Evolutionary conservation across 2,797 vertebrate species (phyloP).

Genomic region (Psittacula derbiana): DNA sequence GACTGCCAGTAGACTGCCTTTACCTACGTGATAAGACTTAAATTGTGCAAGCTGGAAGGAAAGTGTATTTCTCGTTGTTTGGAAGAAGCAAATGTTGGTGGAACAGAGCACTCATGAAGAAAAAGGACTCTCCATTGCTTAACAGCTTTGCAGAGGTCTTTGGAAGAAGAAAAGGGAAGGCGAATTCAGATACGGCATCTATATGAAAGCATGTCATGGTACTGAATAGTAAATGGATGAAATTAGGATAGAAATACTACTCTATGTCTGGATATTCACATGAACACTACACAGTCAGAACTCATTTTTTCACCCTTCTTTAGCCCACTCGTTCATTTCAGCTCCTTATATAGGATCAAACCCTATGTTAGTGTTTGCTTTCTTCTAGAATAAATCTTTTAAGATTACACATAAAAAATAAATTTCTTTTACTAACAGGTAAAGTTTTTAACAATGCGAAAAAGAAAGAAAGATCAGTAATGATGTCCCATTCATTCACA

Average conservation of each 20-base stretch:
- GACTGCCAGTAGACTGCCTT: constrained; percentile 58
- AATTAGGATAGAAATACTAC: neutral
- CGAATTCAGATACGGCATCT: neutral
- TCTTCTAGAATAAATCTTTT: neutral
- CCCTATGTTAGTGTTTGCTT: neutral
- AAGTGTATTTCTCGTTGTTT: constrained; percentile 12
- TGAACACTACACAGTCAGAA: neutral
- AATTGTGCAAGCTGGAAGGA: constrained; percentile 44
- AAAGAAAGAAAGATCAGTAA: neutral
- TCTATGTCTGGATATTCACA: neutral
- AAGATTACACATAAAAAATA: neutral
- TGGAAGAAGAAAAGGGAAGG: neutral
- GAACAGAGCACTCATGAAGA: neutral
- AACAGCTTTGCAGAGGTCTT: neutral
- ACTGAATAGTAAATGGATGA: neutral
- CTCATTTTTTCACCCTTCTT: neutral
- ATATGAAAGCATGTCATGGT: neutral
- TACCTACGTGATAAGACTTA: constrained; percentile 57
- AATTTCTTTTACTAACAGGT: neutral
- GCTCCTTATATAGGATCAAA: neutral
- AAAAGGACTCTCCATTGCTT: neutral
- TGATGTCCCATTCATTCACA: neutral
- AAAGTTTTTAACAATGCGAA: neutral
- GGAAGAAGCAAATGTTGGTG: constrained; percentile 6
- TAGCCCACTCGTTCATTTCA: neutral